Evolutionary conservation across 2,888 invertebrate species (phyloP).

Genomic region (Aphodius sticticus): DNA sequence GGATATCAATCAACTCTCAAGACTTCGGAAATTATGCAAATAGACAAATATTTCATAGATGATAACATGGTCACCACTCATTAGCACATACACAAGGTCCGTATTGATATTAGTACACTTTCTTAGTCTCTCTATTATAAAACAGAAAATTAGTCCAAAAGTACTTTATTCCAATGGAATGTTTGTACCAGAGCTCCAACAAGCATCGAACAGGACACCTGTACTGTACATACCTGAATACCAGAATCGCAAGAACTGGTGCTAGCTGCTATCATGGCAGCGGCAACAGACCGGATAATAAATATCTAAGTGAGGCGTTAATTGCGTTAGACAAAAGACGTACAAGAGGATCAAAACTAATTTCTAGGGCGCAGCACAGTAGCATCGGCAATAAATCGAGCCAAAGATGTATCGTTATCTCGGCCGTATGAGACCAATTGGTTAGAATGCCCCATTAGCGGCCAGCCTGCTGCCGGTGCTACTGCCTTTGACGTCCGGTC

Average conservation of each 20-base stretch:
- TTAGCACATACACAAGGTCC: no score
- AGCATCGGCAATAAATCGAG: constrained; percentile 46
- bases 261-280: not conserved
- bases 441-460: constrained; percentile 49
- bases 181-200: not conserved
- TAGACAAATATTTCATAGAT: no score
- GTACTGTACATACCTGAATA: not conserved
- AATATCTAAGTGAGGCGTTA: constrained; percentile 24
- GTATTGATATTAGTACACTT: no score
- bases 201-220: not conserved
- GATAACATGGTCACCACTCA: no score
- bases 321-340: constrained; percentile 37
- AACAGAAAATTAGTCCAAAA: no score
- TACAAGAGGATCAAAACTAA: constrained; percentile 37
- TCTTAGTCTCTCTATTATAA: no score
- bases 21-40: no score
- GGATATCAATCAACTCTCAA: no score
- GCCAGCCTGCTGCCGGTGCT: constrained; percentile 42
- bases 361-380: constrained; percentile 43
- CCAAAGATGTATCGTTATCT: constrained; percentile 47
- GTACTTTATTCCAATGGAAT: not conserved
- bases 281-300: not conserved
- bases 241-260: not conserved
- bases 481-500: constrained; percentile 34
- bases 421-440: constrained; percentile 48